Conservation (phyloP, 2,888 invertebrate species). For the Apamea crenata region DNA sequence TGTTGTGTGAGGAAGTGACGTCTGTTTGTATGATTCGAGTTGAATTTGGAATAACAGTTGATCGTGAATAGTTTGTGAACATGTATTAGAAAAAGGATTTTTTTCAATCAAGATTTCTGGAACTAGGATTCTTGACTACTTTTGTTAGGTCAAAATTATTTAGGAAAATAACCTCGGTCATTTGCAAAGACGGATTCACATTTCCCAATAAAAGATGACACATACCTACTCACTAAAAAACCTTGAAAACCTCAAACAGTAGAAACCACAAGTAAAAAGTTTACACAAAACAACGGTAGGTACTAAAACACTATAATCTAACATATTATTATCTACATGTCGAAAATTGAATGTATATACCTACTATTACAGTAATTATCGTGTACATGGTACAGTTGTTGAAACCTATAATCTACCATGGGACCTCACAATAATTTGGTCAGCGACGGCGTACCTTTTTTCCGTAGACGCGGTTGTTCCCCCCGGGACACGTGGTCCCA, state of each 20-base stretch:
- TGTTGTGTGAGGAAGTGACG: conserved; percentile 13
- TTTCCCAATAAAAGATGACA: neutral
- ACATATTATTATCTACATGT: conserved; percentile 6
- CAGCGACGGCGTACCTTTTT: conserved; percentile 66
- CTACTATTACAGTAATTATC: conserved; percentile 40
- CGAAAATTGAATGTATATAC: conserved; percentile 49
- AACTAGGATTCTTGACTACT: neutral
- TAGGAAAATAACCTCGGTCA: neutral
- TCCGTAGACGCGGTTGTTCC: conserved; percentile 80
- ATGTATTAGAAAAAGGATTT: neutral
- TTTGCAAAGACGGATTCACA: conserved; percentile 13
- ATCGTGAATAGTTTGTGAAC: neutral
- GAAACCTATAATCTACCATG: conserved; percentile 61
- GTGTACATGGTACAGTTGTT: conserved; percentile 47
- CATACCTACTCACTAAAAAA: neutral
- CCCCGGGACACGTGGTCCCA: conserved; percentile 86
- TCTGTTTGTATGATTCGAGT: conserved; percentile 1
- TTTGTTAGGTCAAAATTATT: neutral
- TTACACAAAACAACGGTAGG: conserved; percentile 13
- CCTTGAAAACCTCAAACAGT: neutral
- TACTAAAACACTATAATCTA: conserved; percentile 11
- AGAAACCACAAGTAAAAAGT: conserved; percentile 25
- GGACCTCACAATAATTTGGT: conserved; percentile 70
- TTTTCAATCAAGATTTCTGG: neutral
- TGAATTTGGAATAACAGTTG: conserved; percentile 9